These are phyloP conservation scores for Heliconius himera DNA, from an alignment of 1,140 invertebrate species.

Conservation along the genomic window DNA sequence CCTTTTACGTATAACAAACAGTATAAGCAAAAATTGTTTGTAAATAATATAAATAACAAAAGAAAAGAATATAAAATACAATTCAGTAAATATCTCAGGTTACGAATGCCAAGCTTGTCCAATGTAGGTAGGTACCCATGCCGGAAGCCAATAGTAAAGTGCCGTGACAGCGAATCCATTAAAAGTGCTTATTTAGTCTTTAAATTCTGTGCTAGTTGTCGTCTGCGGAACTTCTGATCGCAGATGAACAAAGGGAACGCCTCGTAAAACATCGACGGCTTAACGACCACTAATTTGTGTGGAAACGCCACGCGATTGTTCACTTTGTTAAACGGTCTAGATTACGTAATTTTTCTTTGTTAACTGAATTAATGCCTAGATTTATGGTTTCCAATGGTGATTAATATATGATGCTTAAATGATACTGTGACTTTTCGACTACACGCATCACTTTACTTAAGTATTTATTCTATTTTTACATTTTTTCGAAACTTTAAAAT, in stretches of 20 bases:
- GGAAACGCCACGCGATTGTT: slow-evolving; percentile 17
- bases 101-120: too few species aligned
- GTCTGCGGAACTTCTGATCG: slow-evolving; percentile 17
- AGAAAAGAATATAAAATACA: background rate
- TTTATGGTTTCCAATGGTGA: background rate
- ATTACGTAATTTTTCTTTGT: slow-evolving; percentile 17
- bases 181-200: slow-evolving; percentile 27
- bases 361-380: slow-evolving; percentile 5
- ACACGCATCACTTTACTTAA: background rate
- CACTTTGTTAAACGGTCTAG: slow-evolving; percentile 9
- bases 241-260: slow-evolving; percentile 31
- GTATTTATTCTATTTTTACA: too few species aligned
- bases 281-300: slow-evolving; percentile 42
- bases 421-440: background rate
- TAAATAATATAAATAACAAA: too few species aligned
- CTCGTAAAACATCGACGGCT: slow-evolving; percentile 39
- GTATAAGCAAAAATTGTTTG: too few species aligned
- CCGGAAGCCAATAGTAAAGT: background rate
- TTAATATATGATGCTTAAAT: slow-evolving; percentile 7
- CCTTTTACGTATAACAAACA: too few species aligned
- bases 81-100: background rate
- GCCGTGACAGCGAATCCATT: slow-evolving; percentile 17
- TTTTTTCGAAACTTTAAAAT: too few species aligned
- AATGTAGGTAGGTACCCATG: background rate
- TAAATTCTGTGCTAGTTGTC: slow-evolving; percentile 18